Evolutionary conservation across 2,888 invertebrate species (phyloP).

Genomic region (Zelleria hepariella): DNA sequence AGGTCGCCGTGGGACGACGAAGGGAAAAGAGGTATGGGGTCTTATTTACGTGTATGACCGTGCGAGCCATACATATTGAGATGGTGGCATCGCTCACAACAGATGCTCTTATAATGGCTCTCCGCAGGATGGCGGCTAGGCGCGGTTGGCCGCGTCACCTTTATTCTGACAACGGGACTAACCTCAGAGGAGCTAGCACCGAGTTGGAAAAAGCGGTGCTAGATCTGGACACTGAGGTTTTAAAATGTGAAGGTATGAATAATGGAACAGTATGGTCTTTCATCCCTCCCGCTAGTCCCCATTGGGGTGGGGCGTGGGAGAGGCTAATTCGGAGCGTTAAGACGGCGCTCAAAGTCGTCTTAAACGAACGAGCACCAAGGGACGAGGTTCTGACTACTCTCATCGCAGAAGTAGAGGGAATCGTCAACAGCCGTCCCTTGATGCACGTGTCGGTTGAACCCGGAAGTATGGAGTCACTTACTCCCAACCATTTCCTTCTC

Average conservation of each 20-base stretch:
- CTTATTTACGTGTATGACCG: conserved; percentile 16
- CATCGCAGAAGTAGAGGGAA: too few species aligned
- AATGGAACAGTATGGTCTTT: background rate
- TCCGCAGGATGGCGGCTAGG: conserved; percentile 12
- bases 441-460: too few species aligned
- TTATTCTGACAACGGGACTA: conserved; percentile 15
- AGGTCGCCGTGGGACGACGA: conserved; percentile 12
- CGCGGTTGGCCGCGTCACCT: conserved; percentile 10
- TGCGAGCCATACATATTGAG: conserved; percentile 16
- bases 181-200: conserved; percentile 11
- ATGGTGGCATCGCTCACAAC: conserved; percentile 7
- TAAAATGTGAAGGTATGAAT: background rate
- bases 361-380: too few species aligned
- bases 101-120: conserved; percentile 6
- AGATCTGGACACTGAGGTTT: background rate
- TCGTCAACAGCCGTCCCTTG: too few species aligned
- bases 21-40: conserved; percentile 18
- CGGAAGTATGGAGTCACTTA: too few species aligned
- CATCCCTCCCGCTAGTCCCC: too few species aligned
- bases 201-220: conserved; percentile 9
- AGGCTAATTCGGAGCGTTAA: too few species aligned
- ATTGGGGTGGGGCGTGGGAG: too few species aligned
- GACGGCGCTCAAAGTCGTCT: too few species aligned
- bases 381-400: too few species aligned
- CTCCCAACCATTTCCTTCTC: too few species aligned